These are phyloP conservation scores for Anhinga rufa DNA, from an alignment of 2,113 vertebrate genomes.

Conservation along the genomic window DNA sequence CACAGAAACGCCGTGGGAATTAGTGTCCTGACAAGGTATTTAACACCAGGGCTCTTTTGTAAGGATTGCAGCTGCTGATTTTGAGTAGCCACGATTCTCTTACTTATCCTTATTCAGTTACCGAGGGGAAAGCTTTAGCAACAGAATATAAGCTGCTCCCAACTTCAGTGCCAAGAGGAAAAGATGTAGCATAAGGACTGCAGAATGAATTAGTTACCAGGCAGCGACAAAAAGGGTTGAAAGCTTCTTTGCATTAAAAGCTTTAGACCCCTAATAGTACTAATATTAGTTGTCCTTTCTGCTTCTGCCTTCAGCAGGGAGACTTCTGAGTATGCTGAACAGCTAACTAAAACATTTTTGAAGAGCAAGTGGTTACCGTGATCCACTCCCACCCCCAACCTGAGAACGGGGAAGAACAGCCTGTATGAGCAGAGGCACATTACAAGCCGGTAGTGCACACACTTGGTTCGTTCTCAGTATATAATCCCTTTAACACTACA, in stretches of 20 bases:
- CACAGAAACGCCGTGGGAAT: neutral
- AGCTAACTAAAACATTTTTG: neutral
- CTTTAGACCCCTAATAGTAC: neutral
- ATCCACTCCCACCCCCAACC: constrained; percentile 25
- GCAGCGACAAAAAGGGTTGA: neutral
- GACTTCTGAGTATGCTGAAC: neutral
- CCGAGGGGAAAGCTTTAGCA: neutral
- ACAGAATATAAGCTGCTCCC: neutral
- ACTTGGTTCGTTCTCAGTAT: constrained; percentile 8
- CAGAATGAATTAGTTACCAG: neutral
- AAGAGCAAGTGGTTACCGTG: neutral
- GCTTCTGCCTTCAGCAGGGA: constrained; percentile 17
- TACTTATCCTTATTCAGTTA: neutral
- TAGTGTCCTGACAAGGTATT: neutral
- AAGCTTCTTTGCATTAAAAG: neutral
- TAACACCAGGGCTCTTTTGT: neutral
- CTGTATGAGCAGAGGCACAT: neutral
- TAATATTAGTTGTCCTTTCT: constrained; percentile 15
- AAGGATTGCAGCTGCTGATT: neutral
- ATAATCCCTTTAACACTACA: constrained; percentile 18
- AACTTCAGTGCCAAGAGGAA: neutral
- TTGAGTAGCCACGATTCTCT: neutral
- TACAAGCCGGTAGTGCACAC: neutral
- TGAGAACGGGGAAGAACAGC: neutral
- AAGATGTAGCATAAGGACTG: neutral